Conservation (phyloP, 2,113 vertebrate species). For the Stictonetta naevosa region DNA sequence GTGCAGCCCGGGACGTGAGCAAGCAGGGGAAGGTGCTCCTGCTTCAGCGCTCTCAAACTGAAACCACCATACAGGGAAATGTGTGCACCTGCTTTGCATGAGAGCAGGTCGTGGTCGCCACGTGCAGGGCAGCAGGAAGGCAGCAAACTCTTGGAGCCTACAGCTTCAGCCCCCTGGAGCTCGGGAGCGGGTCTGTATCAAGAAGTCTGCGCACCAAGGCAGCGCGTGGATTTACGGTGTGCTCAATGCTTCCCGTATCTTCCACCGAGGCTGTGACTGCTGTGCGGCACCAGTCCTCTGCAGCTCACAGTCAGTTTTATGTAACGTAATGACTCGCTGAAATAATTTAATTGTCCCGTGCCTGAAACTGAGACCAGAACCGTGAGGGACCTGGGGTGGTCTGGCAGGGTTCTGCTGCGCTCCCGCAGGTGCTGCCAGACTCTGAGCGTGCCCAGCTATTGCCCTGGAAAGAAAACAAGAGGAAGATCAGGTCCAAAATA, state of each 20-base stretch:
- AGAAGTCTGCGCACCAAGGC: not conserved
- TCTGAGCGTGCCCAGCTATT: not conserved
- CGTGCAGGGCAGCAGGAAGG: not conserved
- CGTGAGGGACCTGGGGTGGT: accelerated
- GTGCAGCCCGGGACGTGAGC: not conserved
- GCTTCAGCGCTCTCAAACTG: not conserved
- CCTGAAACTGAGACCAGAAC: not conserved
- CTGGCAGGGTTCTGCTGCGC: not conserved
- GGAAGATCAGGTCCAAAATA: not conserved
- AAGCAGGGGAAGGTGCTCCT: not conserved
- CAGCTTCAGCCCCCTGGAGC: accelerated
- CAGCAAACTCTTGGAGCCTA: not conserved
- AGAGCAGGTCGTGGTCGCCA: not conserved
- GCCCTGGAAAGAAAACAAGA: not conserved
- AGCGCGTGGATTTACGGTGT: not conserved
- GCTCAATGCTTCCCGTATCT: not conserved
- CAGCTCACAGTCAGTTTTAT: not conserved
- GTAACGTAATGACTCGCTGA: not conserved
- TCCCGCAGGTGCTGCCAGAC: not conserved
- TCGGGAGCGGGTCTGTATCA: not conserved
- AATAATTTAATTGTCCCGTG: not conserved
- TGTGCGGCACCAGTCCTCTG: too few relatives aligned
- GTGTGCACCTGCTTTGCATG: not conserved
- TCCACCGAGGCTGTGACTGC: not conserved
- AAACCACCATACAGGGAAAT: not conserved